Base-by-base conservation (phyloP, 2,888 invertebrate species). In the Thyatira batis region DNA sequence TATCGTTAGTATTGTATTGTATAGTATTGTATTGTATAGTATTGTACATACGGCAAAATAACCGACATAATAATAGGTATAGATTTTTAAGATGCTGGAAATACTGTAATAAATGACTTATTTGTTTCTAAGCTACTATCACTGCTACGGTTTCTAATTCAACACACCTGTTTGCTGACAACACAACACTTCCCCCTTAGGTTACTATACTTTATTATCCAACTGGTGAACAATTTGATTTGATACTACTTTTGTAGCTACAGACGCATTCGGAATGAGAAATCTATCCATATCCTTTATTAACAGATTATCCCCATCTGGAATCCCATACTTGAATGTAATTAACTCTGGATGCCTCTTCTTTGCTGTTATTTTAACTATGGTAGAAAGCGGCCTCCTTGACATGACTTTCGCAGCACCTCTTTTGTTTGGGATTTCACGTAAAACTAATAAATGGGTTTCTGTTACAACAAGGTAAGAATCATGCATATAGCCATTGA, bases 301-400 rank as follows among this genome's bases (percentile, higher is more conserved):
- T 57, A 95, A 92, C 33, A 97, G 90, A 45, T 94, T 94, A 71
- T 96, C 96, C 49, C 96, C 97, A 78, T 97, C 95, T 1, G 95
- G 95, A 54, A 95, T 93, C 3, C 98, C 98, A 82, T 99, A 99
- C 83, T 98, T 98, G 84, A 99, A 99, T 0, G 99, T 99, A 60
- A 99, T 98, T 70, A 99, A 92, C 87, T 99, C 98, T 0, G 99
- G 98, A 82, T 97, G 96, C 54, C 96, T 95, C 83, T 98, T 98
- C 82, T 98, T 98, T 10, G 98, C 98, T 0, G 99, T 99, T 60
- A 99, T 99, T 92, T 98, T 98, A 8, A 99, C 97, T 70, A 99
- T 97, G 50, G 97, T 96, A 1, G 97, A 96, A 52, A 99, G 92
- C 0, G 97, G 97, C 53, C 98, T 94, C 60, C 97, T 94, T 0